Base-by-base conservation (phyloP, 2,113 vertebrate species). In the Lamprologus callipterus region DNA sequence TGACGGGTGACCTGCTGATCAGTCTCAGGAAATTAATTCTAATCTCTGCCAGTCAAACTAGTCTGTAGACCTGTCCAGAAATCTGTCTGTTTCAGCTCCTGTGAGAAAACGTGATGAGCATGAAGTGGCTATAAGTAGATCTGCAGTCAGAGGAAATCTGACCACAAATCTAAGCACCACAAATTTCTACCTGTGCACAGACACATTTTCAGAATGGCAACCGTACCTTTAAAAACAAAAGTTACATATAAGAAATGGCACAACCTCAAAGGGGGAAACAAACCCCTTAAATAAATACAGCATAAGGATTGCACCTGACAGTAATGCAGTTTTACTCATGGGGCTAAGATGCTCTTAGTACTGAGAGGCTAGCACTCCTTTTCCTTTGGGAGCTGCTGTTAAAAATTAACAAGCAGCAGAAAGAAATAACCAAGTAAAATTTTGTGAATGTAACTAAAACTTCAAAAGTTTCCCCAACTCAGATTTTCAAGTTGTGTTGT, bases 301-400 rank as follows among this genome's bases (percentile, higher is more conserved):
- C 57, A 78, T 7, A 45, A 87, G 81, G 82, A 91, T 83, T 88
- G 86, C 88, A 93, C 85, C 83, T 86, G 87, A 93, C 89, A 73
- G 85, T 86, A 90, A 88, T 87, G 88, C 81, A 47, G 81, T 65
- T 86, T 91, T 89, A 92, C 89, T 91, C 87, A 73, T 83, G 91
- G 57, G 91, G 63, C 70, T 12, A 17, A 73, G 84, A 93, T 80
- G 90, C 90, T 94, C 87, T 94, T 91, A 94, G 90, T 82, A 86
- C 90, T 63, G 84, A 91, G 83, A 92, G 88, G 79, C 75, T 81
- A 6, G 84, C 47, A 31, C 85, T 81, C 84, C 4, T 86, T 92
- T 86, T 85, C 90, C 82, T 54, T 6, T 51, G 92, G 93, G 92
- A 93, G 80, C 2, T 8, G 81, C 49, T 8, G 89, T 95, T 83